Evolutionary conservation across 2,797 vertebrate species (phyloP).

Genomic region (Melanotaenia pygmaea): DNA sequence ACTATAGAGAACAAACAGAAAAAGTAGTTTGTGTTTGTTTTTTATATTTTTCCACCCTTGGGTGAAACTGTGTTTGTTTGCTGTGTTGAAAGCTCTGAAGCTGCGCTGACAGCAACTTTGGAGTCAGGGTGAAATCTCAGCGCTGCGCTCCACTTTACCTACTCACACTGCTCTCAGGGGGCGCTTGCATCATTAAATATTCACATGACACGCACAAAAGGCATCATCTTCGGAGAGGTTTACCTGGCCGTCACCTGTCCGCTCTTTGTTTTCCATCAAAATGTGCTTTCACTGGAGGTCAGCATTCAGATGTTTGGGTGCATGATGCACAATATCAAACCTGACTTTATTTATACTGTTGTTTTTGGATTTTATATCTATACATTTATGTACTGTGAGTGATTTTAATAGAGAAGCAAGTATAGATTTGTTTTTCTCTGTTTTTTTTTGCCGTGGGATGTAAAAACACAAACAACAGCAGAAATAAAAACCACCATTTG

Average conservation of each 20-base stretch:
- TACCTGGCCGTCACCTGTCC: conserved; percentile 67
- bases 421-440: too few species aligned
- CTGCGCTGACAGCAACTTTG: conserved; percentile 49
- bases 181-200: conserved; percentile 64
- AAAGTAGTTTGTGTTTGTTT: conserved; percentile 29
- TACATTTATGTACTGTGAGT: too few species aligned
- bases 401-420: too few species aligned
- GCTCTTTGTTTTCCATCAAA: conserved; percentile 58
- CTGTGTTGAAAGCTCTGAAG: conserved; percentile 42
- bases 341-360: too few species aligned
- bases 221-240: conserved; percentile 57
- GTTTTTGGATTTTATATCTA: too few species aligned
- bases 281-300: conserved; percentile 24
- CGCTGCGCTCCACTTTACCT: conserved; percentile 54
- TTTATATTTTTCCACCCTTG: conserved; percentile 21
- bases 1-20: conserved; percentile 17
- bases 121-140: conserved; percentile 60
- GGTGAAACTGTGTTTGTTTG: conserved; percentile 42
- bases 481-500: too few species aligned
- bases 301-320: background rate
- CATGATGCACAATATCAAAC: too few species aligned
- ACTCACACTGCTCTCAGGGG: conserved; percentile 49
- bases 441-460: too few species aligned
- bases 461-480: too few species aligned
- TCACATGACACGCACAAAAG: conserved; percentile 56